Evolutionary conservation across 2,113 vertebrate species (phyloP).

Genomic region (Pseudolaguvia tuberculata): DNA sequence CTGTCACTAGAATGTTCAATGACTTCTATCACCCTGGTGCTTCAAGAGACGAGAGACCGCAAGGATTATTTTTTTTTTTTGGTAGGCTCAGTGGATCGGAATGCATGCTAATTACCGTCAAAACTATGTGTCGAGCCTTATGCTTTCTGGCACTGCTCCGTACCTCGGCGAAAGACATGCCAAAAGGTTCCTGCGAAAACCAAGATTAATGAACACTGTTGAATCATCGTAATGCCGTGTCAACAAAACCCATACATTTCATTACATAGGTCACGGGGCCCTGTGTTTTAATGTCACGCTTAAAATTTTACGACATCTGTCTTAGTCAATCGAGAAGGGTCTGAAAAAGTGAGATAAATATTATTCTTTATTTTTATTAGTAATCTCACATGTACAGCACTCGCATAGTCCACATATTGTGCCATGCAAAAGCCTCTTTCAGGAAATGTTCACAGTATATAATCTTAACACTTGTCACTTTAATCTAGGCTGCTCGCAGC

Average conservation of each 20-base stretch:
- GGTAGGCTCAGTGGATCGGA: conserved; percentile 89
- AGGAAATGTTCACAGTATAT: conserved; percentile 46
- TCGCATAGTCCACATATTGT: conserved; percentile 21
- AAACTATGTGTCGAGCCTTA: conserved; percentile 70
- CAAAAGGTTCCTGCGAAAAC: conserved; percentile 63
- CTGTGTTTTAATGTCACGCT: conserved; percentile 62
- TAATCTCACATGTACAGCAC: conserved; percentile 36
- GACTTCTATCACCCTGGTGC: conserved; percentile 74
- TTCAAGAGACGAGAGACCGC: conserved; percentile 71
- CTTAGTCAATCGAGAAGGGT: conserved; percentile 52
- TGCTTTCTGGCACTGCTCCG: conserved; percentile 64
- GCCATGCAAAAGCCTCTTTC: conserved; percentile 42
- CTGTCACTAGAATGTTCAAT: conserved; percentile 80
- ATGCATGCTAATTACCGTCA: conserved; percentile 95
- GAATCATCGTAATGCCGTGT: conserved; percentile 68
- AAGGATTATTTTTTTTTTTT: conserved; percentile 62
- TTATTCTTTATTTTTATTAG: conserved; percentile 60
- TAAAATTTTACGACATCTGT: conserved; percentile 57
- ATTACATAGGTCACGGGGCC: conserved; percentile 62
- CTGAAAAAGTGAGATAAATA: conserved; percentile 63
- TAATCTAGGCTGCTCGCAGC: conserved; percentile 62
- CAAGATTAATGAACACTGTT: conserved; percentile 72
- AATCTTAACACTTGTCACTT: conserved; percentile 53
- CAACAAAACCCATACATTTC: conserved; percentile 69
- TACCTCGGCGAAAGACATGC: conserved; percentile 67